Percentiles rank a stretch among this genome's conserved stretches.
Evolutionary conservation across 2,113 vertebrate species (phyloP).

Genomic region (Pontoporia blainvillei): DNA sequence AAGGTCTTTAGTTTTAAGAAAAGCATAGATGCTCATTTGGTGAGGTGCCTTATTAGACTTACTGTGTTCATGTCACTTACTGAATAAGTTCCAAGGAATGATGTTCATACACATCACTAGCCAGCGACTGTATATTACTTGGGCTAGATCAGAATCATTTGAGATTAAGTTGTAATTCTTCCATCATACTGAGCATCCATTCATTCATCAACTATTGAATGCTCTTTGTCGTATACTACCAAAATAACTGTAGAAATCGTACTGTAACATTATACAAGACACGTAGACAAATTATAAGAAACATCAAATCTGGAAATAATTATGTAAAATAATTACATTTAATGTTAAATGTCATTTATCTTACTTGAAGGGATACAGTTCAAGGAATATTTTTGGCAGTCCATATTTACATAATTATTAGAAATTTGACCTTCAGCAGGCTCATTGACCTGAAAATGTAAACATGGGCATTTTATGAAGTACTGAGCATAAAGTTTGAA

Average conservation of each 20-base stretch:
- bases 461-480: neutral
- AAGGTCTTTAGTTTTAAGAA: neutral
- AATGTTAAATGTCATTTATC: neutral
- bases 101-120: neutral
- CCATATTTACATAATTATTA: slow-evolving; percentile 1
- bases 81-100: neutral
- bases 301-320: neutral
- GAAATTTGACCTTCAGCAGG: slow-evolving; percentile 4
- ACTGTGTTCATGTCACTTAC: neutral
- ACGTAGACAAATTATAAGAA: neutral
- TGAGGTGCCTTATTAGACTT: neutral
- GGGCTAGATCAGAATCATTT: neutral
- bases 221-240: neutral
- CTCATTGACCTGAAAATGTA: neutral
- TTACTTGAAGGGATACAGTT: neutral
- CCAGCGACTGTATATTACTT: neutral
- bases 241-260: neutral
- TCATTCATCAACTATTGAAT: neutral
- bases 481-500: neutral
- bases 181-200: neutral
- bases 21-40: neutral
- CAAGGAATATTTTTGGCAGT: neutral
- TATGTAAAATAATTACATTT: neutral
- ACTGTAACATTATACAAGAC: neutral
- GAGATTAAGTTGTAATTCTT: neutral